Evolutionary conservation across 1,140 invertebrate species (phyloP).

Genomic region (Drosophila asahinai): DNA sequence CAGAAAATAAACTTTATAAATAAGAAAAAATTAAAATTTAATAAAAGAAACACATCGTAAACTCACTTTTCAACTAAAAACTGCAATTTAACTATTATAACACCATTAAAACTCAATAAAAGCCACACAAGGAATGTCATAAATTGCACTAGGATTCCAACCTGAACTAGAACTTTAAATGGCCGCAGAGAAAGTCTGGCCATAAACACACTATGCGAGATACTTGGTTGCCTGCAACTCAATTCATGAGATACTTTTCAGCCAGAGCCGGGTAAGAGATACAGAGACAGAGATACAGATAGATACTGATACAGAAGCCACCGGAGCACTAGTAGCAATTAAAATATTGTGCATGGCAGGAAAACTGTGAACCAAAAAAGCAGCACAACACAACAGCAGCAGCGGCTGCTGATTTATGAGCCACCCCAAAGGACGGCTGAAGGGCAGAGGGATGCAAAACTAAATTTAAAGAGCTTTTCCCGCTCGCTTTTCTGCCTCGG

Average conservation of each 20-base stretch:
- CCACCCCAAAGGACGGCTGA: conserved; percentile 29
- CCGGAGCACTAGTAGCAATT: conserved; percentile 54
- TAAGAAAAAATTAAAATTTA: background rate
- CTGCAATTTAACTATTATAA: background rate
- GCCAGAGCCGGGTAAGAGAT: conserved; percentile 1
- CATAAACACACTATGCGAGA: conserved; percentile 24
- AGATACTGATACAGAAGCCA: conserved; percentile 26
- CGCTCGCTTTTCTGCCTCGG: background rate
- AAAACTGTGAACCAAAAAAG: conserved; percentile 37
- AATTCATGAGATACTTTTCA: conserved; percentile 50
- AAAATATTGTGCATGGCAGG: conserved; percentile 64
- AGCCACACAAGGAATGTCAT: conserved; percentile 13
- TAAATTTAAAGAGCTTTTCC: conserved; percentile 77
- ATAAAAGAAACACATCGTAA: background rate
- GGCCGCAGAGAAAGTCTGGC: conserved; percentile 33
- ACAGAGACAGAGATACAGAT: conserved; percentile 8
- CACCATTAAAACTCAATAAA: background rate
- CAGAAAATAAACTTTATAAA: background rate
- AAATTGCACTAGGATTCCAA: conserved; percentile 14
- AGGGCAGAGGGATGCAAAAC: conserved; percentile 43
- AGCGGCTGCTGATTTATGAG: conserved; percentile 70
- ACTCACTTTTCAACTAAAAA: background rate
- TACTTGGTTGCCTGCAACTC: conserved; percentile 33
- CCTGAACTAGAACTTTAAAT: conserved; percentile 35
- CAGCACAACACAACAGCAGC: conserved; percentile 22